Base-by-base conservation (phyloP, 2,888 invertebrate genomes). In the Caenorhabditis becei region DNA sequence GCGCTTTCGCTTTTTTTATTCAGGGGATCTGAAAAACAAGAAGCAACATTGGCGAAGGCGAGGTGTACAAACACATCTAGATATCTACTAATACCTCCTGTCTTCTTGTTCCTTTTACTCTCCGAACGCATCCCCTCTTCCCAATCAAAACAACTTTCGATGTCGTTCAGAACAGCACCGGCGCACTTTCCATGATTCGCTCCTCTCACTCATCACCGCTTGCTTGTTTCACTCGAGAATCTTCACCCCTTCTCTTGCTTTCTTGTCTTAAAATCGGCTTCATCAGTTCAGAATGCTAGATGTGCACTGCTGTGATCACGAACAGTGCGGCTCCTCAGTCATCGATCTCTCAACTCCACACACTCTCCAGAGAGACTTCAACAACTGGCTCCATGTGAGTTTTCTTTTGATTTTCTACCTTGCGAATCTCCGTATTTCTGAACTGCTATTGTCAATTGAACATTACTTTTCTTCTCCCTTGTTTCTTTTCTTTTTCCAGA, bases 351-450 rank as follows among this genome's bases (percentile, higher is more conserved):
- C 88, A 8, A 88, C 89, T n/a, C 87, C 89, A 0, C 85, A 83
- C 54, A 85, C 86, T 1, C 80, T 90, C 24, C 86, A 88, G 74
- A 79, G 88, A 14, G 88, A 88, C 69, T 90, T 90, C 78, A 83
- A 88, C 62, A 88, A 88, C 18, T 90, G 90, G 90, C 85, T 90
- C 11, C 80, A 89, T 65, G 90, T 88, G 61, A 83, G 84, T 63
- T 67, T 11, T 41, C n/a, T n/a, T n/a, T n/a, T n/a, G 20, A 28
- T 16, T 10, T 41, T 74, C 26, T 44, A n/a, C n/a, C n/a, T n/a
- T n/a, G n/a, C n/a, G n/a, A n/a, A n/a, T n/a, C n/a, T n/a, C n/a
- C n/a, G n/a, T n/a, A n/a, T n/a, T n/a, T n/a, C n/a, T n/a, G n/a
- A n/a, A n/a, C n/a, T n/a, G n/a, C n/a, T n/a, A n/a, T n/a, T n/a